phyloP scores from a whole-genome alignment of 2,797 vertebrate genomes.

The Sebastes reedi region DNA sequence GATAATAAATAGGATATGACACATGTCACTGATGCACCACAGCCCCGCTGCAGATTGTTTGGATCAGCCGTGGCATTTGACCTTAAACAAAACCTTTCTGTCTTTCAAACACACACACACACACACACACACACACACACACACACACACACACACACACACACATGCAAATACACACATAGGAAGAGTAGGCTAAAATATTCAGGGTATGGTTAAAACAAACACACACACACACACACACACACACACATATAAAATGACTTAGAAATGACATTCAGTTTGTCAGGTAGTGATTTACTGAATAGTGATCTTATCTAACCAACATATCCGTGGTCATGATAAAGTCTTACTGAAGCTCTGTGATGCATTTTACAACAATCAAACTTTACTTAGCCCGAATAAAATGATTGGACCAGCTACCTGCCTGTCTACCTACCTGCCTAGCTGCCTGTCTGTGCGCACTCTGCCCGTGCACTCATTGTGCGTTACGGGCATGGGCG shows the following conservation, averaged over 20 bases:
- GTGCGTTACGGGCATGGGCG: too few relatives aligned
- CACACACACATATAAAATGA: neutral
- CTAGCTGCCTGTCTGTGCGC: too few relatives aligned
- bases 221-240: neutral
- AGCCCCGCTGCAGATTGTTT: constrained; percentile 33
- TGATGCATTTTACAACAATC: neutral
- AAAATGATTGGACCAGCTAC: too few relatives aligned
- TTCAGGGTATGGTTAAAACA: neutral
- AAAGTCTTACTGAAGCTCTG: neutral
- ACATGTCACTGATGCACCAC: constrained; percentile 61
- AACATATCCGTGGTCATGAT: neutral
- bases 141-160: neutral
- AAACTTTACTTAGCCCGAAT: neutral
- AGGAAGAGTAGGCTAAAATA: neutral
- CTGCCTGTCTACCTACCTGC: too few relatives aligned
- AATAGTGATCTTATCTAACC: neutral
- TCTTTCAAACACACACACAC: constrained; percentile 6
- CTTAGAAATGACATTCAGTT: neutral
- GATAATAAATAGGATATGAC: constrained; percentile 66
- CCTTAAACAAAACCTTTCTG: constrained; percentile 61
- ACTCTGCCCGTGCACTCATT: too few relatives aligned
- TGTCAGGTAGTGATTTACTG: neutral
- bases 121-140: neutral
- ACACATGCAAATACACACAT: neutral
- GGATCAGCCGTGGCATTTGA: constrained; percentile 61